Percentiles rank a stretch among this genome's conserved stretches.
phyloP scores from a whole-genome alignment of 1,140 invertebrate species.

The Zaprionus vittiger region DNA sequence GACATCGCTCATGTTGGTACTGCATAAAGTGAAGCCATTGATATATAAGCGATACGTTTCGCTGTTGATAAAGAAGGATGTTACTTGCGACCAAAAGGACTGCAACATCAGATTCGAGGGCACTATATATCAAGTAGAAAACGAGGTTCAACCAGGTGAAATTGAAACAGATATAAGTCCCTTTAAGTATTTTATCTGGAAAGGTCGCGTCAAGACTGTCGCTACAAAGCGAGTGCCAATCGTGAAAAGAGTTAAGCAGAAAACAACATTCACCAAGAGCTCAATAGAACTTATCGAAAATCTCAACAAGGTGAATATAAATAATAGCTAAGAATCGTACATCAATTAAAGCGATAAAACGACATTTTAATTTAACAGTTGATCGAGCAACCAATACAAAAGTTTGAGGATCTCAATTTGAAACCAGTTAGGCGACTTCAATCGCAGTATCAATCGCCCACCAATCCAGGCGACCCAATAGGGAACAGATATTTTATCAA shows the following conservation, averaged over 20 bases:
- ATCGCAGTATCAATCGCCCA: background rate
- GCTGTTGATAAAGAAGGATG: background rate
- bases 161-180: background rate
- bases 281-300: background rate
- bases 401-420: background rate
- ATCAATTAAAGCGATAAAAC: background rate
- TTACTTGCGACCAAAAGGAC: background rate
- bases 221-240: background rate
- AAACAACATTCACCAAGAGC: background rate
- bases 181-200: background rate
- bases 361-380: background rate
- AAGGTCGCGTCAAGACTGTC: background rate
- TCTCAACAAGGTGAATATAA: background rate
- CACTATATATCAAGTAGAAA: background rate
- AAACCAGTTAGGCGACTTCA: background rate
- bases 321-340: background rate
- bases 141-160: background rate
- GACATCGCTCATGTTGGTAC: background rate
- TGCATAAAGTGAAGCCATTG: background rate
- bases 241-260: background rate
- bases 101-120: background rate
- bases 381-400: background rate
- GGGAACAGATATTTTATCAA: background rate
- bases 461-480: background rate
- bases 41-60: background rate